These are phyloP conservation scores for Bothrops alternatus DNA, from an alignment of 2,797 vertebrate genomes.

Conservation along the genomic window DNA sequence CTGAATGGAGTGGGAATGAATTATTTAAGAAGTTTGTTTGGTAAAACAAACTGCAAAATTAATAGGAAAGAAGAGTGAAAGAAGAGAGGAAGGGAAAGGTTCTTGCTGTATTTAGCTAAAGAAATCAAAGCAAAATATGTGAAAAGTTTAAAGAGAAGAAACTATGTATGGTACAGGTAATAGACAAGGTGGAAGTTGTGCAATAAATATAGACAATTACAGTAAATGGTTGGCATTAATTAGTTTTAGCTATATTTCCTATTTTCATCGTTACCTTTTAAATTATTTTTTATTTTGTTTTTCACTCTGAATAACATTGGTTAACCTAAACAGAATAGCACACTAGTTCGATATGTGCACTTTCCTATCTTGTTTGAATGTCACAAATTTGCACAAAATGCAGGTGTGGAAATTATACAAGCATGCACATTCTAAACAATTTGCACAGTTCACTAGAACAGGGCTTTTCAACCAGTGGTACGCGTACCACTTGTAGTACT, in stretches of 20 bases:
- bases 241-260: not conserved
- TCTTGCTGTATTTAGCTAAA: not conserved
- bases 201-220: not conserved
- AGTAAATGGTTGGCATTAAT: not conserved
- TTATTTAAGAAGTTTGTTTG: no score
- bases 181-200: not conserved
- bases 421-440: constrained; percentile 19
- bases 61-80: not conserved
- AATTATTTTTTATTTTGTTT: not conserved
- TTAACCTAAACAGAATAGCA: not conserved
- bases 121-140: not conserved
- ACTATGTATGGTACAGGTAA: not conserved
- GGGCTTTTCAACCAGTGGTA: no score
- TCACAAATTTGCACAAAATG: constrained; percentile 24
- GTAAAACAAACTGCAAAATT: not conserved
- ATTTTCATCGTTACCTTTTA: not conserved
- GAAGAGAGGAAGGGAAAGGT: not conserved
- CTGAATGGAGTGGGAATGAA: no score
- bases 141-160: not conserved
- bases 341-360: not conserved
- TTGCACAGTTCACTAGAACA: constrained; percentile 5
- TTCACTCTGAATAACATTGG: not conserved
- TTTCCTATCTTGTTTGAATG: constrained; percentile 8
- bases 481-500: no score
- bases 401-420: constrained; percentile 28